Percentiles rank a stretch among this genome's conserved stretches.
Evolutionary conservation across 2,888 invertebrate species (phyloP).

Genomic region (Chymomyza procnemis): DNA sequence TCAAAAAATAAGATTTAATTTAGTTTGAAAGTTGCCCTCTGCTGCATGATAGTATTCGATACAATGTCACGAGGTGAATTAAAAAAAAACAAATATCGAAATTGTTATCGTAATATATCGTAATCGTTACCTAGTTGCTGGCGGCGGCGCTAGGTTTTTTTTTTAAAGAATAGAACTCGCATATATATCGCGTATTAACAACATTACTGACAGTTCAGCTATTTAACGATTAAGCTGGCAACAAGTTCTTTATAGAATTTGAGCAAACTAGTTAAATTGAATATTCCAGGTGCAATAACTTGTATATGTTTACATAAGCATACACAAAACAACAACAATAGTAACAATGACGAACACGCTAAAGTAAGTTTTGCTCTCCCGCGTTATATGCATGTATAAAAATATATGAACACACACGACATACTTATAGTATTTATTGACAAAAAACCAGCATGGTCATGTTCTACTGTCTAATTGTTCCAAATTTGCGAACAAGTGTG

Average conservation of each 20-base stretch:
- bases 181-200: background rate
- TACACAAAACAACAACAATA: conserved; percentile 23
- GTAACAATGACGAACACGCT: conserved; percentile 51
- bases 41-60: background rate
- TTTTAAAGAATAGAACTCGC: background rate
- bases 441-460: background rate
- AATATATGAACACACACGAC: background rate
- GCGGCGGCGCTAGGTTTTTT: background rate
- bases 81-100: background rate
- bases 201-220: background rate
- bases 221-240: background rate
- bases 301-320: conserved; percentile 65
- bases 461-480: conserved; percentile 37
- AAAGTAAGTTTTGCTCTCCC: conserved; percentile 44
- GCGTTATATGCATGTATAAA: background rate
- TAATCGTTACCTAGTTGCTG: background rate
- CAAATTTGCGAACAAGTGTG: conserved; percentile 50
- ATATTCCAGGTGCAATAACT: conserved; percentile 39
- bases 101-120: background rate
- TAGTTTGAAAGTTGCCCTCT: no score
- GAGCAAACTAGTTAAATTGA: conserved; percentile 25
- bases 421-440: background rate
- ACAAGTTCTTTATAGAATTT: background rate
- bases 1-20: no score
- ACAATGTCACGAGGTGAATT: background rate